These are phyloP conservation scores for Otis tarda DNA, from an alignment of 2,113 vertebrate species.

Conservation along the genomic window DNA sequence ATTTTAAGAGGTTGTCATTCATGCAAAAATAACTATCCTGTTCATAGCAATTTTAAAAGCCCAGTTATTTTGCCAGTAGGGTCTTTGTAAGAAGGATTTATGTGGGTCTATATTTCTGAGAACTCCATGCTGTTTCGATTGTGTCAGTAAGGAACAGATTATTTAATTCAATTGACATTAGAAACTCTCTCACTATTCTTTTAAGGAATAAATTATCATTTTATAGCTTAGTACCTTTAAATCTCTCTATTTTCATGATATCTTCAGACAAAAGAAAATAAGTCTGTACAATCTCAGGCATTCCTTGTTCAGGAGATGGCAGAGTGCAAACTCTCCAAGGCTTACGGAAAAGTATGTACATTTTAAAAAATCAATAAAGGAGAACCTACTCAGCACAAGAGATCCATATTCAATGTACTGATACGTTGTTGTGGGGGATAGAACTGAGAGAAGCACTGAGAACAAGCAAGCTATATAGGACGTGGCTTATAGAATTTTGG, in stretches of 20 bases:
- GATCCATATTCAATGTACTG: not conserved
- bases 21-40: not conserved
- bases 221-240: not conserved
- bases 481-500: not conserved
- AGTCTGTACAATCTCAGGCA: not conserved
- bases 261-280: not conserved
- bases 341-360: not conserved
- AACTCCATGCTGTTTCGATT: not conserved
- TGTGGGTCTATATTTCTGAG: not conserved
- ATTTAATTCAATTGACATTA: not conserved
- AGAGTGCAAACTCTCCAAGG: not conserved
- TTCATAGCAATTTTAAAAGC: not conserved
- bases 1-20: not conserved
- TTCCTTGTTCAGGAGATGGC: not conserved
- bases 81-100: not conserved
- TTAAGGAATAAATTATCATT: not conserved
- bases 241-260: not conserved
- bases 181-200: not conserved
- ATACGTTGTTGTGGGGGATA: not conserved
- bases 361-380: not conserved
- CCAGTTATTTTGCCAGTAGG: not conserved
- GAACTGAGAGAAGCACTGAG: not conserved
- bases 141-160: not conserved
- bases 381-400: not conserved
- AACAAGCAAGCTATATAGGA: not conserved